A percentile compares a stretch with the other conserved stretches of the same genome.
Conservation (phyloP, 2,888 invertebrate species). For the Idaea straminata region DNA sequence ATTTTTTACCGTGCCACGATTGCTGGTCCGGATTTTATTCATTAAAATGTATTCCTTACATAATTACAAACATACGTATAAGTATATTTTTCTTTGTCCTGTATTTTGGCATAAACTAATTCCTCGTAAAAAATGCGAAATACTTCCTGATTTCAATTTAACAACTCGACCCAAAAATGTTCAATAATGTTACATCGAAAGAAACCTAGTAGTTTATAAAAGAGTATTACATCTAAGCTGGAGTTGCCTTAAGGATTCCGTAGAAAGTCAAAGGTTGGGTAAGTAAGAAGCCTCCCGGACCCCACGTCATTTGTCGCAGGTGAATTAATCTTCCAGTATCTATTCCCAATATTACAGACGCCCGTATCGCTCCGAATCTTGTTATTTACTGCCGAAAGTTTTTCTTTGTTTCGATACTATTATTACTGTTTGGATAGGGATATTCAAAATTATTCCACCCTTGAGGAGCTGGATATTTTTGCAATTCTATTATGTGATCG, state of each 20-base stretch:
- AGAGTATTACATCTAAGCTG: too few species aligned
- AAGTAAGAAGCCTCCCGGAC: constrained; percentile 4
- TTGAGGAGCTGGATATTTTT: too few species aligned
- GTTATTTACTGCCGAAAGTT: constrained; percentile 28
- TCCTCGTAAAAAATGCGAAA: not conserved
- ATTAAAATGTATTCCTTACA: not conserved
- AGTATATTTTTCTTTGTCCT: not conserved
- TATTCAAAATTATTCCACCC: constrained; percentile 3
- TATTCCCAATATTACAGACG: constrained; percentile 33
- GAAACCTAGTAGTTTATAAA: too few species aligned
- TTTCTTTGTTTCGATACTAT: constrained; percentile 13
- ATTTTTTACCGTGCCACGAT: not conserved
- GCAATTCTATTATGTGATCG: too few species aligned
- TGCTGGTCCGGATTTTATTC: not conserved
- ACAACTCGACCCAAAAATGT: not conserved
- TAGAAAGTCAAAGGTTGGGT: constrained; percentile 17
- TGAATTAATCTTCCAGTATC: constrained; percentile 39
- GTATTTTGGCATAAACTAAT: not conserved
- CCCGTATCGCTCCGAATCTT: constrained; percentile 28
- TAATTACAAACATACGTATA: not conserved
- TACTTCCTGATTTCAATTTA: not conserved
- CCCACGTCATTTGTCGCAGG: constrained; percentile 47
- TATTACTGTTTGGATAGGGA: constrained; percentile 8
- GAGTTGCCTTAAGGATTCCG: constrained; percentile 31
- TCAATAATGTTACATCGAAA: not conserved